phyloP scores from a whole-genome alignment of 1,140 invertebrate genomes.

The Cydia amplana region DNA sequence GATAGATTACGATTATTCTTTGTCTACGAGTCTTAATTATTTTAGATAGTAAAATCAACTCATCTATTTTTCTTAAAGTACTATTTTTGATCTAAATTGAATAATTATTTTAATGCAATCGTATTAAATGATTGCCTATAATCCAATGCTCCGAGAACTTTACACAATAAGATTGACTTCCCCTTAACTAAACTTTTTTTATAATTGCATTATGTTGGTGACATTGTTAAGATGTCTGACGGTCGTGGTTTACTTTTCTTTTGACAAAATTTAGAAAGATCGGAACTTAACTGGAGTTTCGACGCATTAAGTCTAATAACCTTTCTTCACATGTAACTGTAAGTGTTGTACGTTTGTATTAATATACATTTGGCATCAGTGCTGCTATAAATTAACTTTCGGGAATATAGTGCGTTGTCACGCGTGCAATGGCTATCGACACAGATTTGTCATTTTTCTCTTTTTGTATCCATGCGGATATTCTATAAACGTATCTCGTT shows the following conservation, averaged over 20 bases:
- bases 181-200: slow-evolving; percentile 38
- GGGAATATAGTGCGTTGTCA: slow-evolving; percentile 74
- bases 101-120: background rate
- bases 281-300: slow-evolving; percentile 49
- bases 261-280: slow-evolving; percentile 60
- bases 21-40: background rate
- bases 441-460: slow-evolving; percentile 76
- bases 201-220: slow-evolving; percentile 40
- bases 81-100: background rate
- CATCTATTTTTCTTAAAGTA: no score
- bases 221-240: slow-evolving; percentile 70
- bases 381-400: slow-evolving; percentile 38
- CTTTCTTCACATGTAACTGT: slow-evolving; percentile 66
- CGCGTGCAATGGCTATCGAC: slow-evolving; percentile 76
- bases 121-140: background rate
- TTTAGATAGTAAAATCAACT: background rate
- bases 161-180: background rate
- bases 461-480: slow-evolving; percentile 73
- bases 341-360: slow-evolving; percentile 53
- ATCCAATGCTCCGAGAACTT: background rate
- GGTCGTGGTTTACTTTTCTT: slow-evolving; percentile 68
- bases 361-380: slow-evolving; percentile 35
- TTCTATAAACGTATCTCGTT: slow-evolving; percentile 76
- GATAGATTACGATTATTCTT: background rate
- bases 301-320: slow-evolving; percentile 49